These are phyloP conservation scores for Fabriciana adippe DNA, from an alignment of 2,888 invertebrate species.

Conservation along the genomic window DNA sequence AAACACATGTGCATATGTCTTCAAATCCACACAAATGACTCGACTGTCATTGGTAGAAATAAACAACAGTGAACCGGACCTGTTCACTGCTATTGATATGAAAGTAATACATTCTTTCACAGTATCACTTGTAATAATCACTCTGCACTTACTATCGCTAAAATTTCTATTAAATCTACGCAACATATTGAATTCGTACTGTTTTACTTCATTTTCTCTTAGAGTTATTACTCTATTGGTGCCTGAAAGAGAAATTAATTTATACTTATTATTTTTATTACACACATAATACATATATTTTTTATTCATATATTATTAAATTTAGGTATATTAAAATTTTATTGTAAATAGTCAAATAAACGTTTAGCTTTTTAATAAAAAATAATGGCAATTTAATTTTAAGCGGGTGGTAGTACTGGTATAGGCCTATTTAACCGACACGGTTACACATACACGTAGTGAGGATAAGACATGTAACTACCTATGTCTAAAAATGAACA, in stretches of 20 bases:
- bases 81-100: slow-evolving; percentile 65
- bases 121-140: slow-evolving; percentile 56
- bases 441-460: too few species aligned
- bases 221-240: slow-evolving; percentile 68
- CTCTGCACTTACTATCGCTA: slow-evolving; percentile 52
- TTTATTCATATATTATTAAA: not conserved
- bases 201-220: slow-evolving; percentile 62
- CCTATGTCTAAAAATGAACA: too few species aligned
- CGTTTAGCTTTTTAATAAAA: too few species aligned
- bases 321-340: too few species aligned
- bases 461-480: too few species aligned
- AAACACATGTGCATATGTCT: slow-evolving; percentile 61
- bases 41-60: slow-evolving; percentile 72
- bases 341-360: not conserved
- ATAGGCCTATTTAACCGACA: too few species aligned
- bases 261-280: not conserved
- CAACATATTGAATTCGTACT: slow-evolving; percentile 58
- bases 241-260: slow-evolving; percentile 49
- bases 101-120: slow-evolving; percentile 64
- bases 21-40: slow-evolving; percentile 68
- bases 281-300: too few species aligned
- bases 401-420: too few species aligned
- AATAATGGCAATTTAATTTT: too few species aligned
- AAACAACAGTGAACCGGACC: slow-evolving; percentile 67
- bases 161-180: slow-evolving; percentile 46